A percentile compares a stretch with the other conserved stretches of the same genome.
Conservation (phyloP, 2,797 vertebrate genomes). For the Nyctalus aviator region DNA sequence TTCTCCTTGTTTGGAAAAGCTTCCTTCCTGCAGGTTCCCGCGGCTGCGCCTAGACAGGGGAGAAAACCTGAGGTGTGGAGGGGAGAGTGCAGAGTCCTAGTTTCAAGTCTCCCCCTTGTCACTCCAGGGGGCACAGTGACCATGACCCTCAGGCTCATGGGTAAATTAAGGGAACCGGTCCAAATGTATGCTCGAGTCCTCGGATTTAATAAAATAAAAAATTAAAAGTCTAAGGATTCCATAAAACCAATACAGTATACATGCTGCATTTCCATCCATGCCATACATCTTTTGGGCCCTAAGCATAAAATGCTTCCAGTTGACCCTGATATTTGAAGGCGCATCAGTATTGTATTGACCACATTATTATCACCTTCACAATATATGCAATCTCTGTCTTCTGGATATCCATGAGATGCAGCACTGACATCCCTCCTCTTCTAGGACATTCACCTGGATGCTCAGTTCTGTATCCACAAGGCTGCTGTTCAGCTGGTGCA, state of each 20-base stretch:
- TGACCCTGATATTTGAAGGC: constrained; percentile 41
- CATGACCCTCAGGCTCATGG: neutral
- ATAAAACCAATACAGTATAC: constrained; percentile 18
- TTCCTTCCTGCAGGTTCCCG: neutral
- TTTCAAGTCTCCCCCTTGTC: neutral
- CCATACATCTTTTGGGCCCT: neutral
- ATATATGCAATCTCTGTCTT: neutral
- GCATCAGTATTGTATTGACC: constrained; percentile 20
- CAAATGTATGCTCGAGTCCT: neutral
- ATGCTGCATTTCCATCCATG: neutral
- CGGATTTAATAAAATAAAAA: neutral
- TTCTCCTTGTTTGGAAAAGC: neutral
- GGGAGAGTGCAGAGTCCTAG: neutral
- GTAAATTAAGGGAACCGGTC: neutral
- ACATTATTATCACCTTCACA: constrained; percentile 3
- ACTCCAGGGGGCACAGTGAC: neutral
- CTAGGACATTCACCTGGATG: neutral
- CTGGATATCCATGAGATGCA: neutral
- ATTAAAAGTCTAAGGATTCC: neutral
- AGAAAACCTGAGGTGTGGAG: neutral
- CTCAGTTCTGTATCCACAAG: neutral
- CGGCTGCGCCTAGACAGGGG: neutral
- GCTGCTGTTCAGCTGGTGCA: neutral
- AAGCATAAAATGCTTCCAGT: neutral
- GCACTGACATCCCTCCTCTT: neutral